Base-by-base conservation (phyloP, 1,140 invertebrate genomes). In the Dolichoris vasculosae region DNA sequence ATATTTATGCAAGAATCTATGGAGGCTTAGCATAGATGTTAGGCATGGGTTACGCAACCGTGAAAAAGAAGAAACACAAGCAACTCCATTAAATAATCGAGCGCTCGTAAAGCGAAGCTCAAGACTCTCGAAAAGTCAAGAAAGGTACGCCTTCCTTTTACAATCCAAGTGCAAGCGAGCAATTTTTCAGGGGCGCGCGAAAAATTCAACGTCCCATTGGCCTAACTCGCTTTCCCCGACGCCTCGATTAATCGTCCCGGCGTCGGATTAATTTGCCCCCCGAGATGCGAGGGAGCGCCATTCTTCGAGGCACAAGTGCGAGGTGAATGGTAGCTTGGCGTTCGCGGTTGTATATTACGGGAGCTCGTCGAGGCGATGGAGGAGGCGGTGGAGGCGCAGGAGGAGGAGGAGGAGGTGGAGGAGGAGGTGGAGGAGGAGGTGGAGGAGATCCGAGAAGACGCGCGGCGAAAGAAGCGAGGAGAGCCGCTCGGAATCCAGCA, bases 401-500 rank as follows among this genome's bases (percentile, higher is more conserved):
- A 26, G 26, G 67, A 69, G 67, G 67, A 20, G 63, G 32, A 78
- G 71, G 46, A 48, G 32, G 35, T 43, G 46, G 26, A 38, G 75
- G n/a, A n/a, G 40, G 2, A 32, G 35, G 23, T 13, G 40, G 7
- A 46, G 35, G 46, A 43, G 17, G 13, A 20, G 71, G 17, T 48
- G 38, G 6, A 76, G 73, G 40, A 77, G 82, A 63, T 20, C 23
- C 51, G 71, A 59, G 55, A 26, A 59, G 67, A 69, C 75, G n/a
- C 59, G 59, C 30, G 67, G 67, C n/a, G 63, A 48, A 78, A 79
- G 46, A 48, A 46, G 35, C 48, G 46, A n/a, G 43, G 75, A 77
- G 40, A 73, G 81, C n/a, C 32, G 55, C 59, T 78, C 63, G 83
- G 75, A 78, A 84, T 84, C 76, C 48, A 82, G 77, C 86, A 77